Conservation (phyloP, 1,140 invertebrate genomes). For the Heliothis virescens region DNA sequence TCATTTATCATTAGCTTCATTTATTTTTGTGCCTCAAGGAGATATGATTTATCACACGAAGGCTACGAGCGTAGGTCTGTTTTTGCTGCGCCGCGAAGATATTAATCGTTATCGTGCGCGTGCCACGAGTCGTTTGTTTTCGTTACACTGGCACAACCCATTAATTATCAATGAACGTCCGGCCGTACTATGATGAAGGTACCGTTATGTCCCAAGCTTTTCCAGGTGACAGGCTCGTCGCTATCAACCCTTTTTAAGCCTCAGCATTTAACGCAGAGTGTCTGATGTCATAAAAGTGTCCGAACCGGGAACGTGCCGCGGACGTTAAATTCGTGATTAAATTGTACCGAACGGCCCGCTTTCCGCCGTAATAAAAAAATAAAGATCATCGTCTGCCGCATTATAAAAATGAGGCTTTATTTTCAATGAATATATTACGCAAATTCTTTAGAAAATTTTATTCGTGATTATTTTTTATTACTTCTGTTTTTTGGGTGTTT, state of each 20-base stretch:
- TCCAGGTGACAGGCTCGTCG: conserved; percentile 82
- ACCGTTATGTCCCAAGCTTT: conserved; percentile 78
- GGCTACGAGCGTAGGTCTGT: conserved; percentile 81
- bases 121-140: conserved; percentile 83
- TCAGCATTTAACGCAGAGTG: conserved; percentile 81
- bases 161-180: conserved; percentile 86
- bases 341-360: conserved; percentile 71
- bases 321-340: conserved; percentile 80
- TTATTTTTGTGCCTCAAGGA: conserved; percentile 84
- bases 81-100: conserved; percentile 82
- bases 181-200: conserved; percentile 82
- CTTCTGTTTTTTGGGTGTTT: conserved; percentile 26
- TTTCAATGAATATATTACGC: conserved; percentile 52
- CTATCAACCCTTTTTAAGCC: conserved; percentile 86
- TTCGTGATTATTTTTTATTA: conserved; percentile 46
- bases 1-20: conserved; percentile 85
- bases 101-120: conserved; percentile 85
- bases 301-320: conserved; percentile 77
- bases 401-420: conserved; percentile 50
- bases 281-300: conserved; percentile 85
- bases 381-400: conserved; percentile 58
- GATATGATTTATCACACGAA: conserved; percentile 84
- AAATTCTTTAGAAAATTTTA: conserved; percentile 47
- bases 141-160: conserved; percentile 83
- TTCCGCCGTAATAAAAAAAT: conserved; percentile 71